Percentiles rank a stretch among this genome's conserved stretches.
phyloP scores from a whole-genome alignment of 1,140 invertebrate genomes.

The Andrena cerasifolii region DNA sequence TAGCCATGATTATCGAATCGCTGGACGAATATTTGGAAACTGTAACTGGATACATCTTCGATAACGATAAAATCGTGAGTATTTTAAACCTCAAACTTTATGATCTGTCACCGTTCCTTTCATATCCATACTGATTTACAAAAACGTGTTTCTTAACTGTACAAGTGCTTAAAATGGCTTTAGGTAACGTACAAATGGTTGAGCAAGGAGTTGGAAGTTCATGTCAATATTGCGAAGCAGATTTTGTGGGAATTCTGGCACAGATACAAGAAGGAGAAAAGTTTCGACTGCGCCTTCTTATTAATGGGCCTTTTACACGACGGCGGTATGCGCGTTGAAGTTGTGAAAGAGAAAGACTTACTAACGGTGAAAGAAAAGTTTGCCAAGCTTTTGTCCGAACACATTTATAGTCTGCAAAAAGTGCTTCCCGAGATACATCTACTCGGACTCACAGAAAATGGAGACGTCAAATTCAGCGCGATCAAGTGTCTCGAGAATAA shows the following conservation, averaged over 20 bases:
- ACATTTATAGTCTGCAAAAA: conserved; percentile 80
- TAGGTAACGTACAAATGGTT: conserved; percentile 81
- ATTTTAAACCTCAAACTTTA: background rate
- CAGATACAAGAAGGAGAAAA: conserved; percentile 65
- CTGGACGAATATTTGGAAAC: conserved; percentile 63
- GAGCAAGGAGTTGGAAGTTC: conserved; percentile 77
- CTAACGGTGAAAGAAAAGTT: conserved; percentile 73
- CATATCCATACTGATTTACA: background rate
- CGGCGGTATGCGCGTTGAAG: conserved; percentile 74
- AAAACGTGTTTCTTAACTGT: conserved; percentile 9
- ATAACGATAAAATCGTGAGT: conserved; percentile 74
- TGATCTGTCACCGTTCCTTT: conserved; percentile 23
- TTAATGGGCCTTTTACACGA: conserved; percentile 75
- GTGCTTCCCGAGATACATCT: conserved; percentile 70
- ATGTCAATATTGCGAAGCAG: conserved; percentile 78
- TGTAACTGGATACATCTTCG: conserved; percentile 64
- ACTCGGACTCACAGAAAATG: conserved; percentile 68
- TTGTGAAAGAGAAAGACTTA: conserved; percentile 73
- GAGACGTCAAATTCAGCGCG: conserved; percentile 73
- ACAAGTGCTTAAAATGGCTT: conserved; percentile 26
- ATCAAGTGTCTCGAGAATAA: conserved; percentile 74
- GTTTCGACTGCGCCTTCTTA: conserved; percentile 72
- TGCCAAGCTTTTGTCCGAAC: conserved; percentile 73
- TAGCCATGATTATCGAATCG: conserved; percentile 37
- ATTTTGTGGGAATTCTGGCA: conserved; percentile 75